Conservation (phyloP, 1,140 invertebrate species). For the Archivesica marissinica region DNA sequence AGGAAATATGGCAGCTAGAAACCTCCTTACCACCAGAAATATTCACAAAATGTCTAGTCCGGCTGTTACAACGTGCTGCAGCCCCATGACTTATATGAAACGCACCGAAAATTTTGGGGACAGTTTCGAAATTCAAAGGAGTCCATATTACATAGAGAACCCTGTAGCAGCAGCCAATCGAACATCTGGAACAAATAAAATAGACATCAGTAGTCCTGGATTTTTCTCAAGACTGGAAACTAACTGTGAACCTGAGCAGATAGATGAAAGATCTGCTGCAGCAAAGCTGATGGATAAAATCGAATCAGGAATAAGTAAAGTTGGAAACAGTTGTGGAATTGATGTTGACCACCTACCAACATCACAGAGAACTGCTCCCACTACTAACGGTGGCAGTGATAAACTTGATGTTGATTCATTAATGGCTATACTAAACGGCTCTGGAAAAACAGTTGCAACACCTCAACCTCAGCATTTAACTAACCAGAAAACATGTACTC, state of each 20-base stretch:
- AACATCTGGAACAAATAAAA: not conserved
- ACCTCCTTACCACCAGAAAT: not conserved
- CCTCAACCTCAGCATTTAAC: no score
- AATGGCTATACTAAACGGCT: conserved; percentile 9
- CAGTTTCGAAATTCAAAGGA: conserved; percentile 45
- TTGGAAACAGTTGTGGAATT: not conserved
- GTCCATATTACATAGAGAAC: conserved; percentile 34
- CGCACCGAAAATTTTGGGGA: not conserved
- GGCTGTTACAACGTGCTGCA: conserved; percentile 3
- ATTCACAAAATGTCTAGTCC: conserved; percentile 58
- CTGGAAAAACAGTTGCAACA: not conserved
- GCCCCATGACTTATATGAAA: conserved; percentile 31
- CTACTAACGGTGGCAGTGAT: not conserved
- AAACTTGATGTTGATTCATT: not conserved
- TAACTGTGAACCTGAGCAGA: not conserved
- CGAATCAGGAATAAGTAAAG: conserved; percentile 18
- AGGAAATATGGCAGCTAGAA: not conserved
- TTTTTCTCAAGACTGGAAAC: not conserved
- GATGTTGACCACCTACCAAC: not conserved
- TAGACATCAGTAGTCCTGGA: conserved; percentile 16
- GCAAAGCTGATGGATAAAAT: conserved; percentile 38
- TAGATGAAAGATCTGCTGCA: not conserved
- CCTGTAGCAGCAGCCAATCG: not conserved
- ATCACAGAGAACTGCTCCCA: not conserved
- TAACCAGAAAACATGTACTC: not conserved